Evolutionary conservation across 2,797 vertebrate species (phyloP), one percentile per base, ranked within the genome.

Genomic region (Pampus argenteus): DNA sequence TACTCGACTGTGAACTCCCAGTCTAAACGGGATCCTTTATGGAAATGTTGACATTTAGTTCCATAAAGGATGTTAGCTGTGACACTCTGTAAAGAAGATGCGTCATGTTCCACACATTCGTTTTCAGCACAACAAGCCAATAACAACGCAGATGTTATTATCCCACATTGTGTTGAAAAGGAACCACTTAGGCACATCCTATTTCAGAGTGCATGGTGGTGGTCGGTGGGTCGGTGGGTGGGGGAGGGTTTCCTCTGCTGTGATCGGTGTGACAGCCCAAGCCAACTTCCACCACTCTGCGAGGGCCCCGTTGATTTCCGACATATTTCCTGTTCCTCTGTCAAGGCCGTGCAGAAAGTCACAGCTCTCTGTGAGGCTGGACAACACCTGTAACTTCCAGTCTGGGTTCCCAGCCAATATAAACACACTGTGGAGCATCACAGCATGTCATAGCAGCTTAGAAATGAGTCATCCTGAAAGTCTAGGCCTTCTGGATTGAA

Each of bases 281-380:
- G 64, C 52, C 58, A 25, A 52, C 49, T 42, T 79, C 52, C 49
- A 64, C 6, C 44, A 11, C 34, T 75, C 76, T 83, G 73, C 22
- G 36, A 49, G 73, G 59, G 69, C 69, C 15, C 58, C 3, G 70
- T 67, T 78, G 71, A 70, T 89, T 83, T 89, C 82, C 23, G 49
- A 84, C 85, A 88, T 72, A 81, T 84, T 89, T 91, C 86, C 88
- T 85, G 77, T 89, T 93, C 81, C 85, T 79, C 78, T 88, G 71
- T 80, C 78, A 68, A 75, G 71, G 60, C 66, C n/a, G 10, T 87
- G 88, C 66, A 80, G 82, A 91, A 92, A 88, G 62, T 92, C 76
- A 70, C 90, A 84, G 82, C 55, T 83, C 61, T 56, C 58, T 63
- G 84, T 28, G 70, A 88, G 77, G 61, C 74, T 71, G 75, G 55